Conservation (phyloP, 2,888 invertebrate species). For the Blomia tropicalis region DNA sequence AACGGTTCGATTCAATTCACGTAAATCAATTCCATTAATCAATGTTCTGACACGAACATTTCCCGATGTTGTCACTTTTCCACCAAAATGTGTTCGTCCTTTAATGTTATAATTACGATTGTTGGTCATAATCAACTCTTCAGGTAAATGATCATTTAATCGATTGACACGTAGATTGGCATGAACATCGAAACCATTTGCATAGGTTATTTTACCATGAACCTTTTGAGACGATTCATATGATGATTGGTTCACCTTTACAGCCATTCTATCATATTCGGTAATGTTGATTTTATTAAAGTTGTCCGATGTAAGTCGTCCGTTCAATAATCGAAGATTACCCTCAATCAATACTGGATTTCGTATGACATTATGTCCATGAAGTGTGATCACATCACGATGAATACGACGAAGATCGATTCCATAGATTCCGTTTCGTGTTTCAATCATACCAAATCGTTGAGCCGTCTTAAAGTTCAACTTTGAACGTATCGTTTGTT, state of each 20-base stretch:
- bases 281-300: background rate
- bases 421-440: background rate
- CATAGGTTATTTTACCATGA: background rate
- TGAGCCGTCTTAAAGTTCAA: background rate
- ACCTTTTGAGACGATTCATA: no score
- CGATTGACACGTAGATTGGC: background rate
- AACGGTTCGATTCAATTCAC: background rate
- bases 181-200: background rate
- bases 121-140: background rate
- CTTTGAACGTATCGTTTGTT: background rate
- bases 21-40: background rate
- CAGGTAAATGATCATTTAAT: background rate
- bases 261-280: background rate
- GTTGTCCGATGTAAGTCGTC: background rate
- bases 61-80: background rate
- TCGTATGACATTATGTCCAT: conserved; percentile 1
- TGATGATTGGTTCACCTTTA: background rate
- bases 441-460: background rate
- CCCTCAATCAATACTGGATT: background rate
- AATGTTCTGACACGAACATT: background rate
- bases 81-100: background rate
- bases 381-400: background rate
- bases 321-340: background rate
- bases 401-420: background rate
- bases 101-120: background rate